Evolutionary conservation across 2,113 vertebrate species (phyloP), one percentile per base, ranked within the genome.

Genomic region (Ictalurus furcatus): DNA sequence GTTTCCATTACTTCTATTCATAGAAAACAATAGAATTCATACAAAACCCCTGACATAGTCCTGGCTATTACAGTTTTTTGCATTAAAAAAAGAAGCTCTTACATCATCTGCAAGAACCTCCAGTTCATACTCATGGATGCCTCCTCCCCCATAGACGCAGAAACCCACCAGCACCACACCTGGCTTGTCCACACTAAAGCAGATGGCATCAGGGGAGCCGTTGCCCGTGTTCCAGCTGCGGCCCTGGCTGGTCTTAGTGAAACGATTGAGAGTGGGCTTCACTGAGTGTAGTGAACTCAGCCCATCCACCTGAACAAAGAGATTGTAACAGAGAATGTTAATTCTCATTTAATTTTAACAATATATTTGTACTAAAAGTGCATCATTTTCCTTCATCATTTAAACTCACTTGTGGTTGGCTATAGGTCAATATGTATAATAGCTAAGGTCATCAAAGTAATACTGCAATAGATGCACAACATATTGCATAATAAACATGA

Each of bases 191-290:
- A 99, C 97, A 9, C 96, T 98, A 93, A 99, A 97, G 92, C 98
- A 99, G 93, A 99, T 99, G 89, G 98, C 98, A 92, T 99, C 98
- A 4, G 98, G 98, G 5, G 98, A 99, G 74, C 98, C 98, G 56
- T 99, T 99, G 58, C 98, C 98, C 2, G 98, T 99, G 93, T 99
- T 99, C 98, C 98, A 99, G 90, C 98, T 99, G 92, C 98, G 97
- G 87, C 98, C 98, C 89, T 99, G 98, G 93, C 98, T 99, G 34
- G 98, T 99, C 95, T 99, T 99, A 86, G 97, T 98, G 92, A 99
- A 99, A 85, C 98, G 95, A 91, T 98, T 99, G 69, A 98, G 97
- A 86, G 97, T 98, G 37, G 98, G 97, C 94, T 99, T 99, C 82
- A 99, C 97, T 1, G 98, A 98, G 92, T 99, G 98, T 2, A 99